These are phyloP conservation scores for Rhabdornis inornatus DNA, from an alignment of 2,113 vertebrate species.

Conservation along the genomic window DNA sequence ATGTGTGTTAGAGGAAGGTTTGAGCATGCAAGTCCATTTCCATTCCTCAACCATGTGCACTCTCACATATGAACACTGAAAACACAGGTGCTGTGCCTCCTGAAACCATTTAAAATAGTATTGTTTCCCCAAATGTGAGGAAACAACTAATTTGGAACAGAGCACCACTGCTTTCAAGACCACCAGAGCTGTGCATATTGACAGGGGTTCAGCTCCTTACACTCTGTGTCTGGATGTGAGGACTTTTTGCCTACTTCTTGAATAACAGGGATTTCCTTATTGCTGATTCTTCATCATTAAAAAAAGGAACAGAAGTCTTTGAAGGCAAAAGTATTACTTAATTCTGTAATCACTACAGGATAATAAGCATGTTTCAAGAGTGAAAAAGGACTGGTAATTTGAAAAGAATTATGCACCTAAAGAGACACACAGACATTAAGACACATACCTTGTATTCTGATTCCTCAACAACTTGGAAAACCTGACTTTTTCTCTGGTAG, in stretches of 20 bases:
- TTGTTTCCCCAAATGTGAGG: neutral
- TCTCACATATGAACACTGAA: neutral
- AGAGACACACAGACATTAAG: neutral
- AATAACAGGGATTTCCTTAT: neutral
- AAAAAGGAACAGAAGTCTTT: neutral
- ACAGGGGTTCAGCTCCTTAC: neutral
- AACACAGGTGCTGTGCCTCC: neutral
- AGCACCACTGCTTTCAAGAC: neutral
- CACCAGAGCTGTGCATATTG: neutral
- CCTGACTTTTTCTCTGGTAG: neutral
- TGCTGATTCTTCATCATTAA: neutral
- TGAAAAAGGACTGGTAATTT: neutral
- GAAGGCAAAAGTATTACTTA: slow-evolving; percentile 9
- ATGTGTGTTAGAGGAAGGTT: neutral
- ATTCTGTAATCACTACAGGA: neutral
- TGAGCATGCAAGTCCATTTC: neutral
- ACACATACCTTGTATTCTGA: neutral
- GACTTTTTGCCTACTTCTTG: neutral
- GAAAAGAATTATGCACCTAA: neutral
- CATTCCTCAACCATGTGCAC: neutral
- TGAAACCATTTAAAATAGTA: neutral
- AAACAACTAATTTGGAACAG: neutral
- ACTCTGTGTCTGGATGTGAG: neutral
- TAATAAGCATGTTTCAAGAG: neutral
- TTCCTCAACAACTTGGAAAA: neutral